Evolutionary conservation across 1,140 invertebrate genomes (phyloP), one percentile per base, ranked within the genome.

Genomic region (Heliothis subflexa): DNA sequence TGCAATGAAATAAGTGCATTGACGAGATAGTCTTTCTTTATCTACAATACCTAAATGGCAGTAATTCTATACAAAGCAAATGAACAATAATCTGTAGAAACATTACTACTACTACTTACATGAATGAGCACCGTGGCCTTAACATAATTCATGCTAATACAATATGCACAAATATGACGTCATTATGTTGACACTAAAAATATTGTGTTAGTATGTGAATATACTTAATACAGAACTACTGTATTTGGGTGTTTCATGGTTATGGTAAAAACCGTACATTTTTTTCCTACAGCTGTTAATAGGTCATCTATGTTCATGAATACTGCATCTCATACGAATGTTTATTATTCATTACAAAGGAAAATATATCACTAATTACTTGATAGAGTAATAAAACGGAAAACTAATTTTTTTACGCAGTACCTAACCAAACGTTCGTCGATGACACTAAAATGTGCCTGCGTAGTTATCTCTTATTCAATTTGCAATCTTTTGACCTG

Each of bases 121-220:
- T 50, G 16, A 68, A 68, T 50, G 47, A 68, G 18, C 18, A 14
- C 45, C 45, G 13, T 28, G 45, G 64, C 64, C 64, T 68, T 68
- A 68, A 68, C 64, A 68, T 68, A 68, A 68, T 68, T 68, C 64
- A 68, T 50, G 47, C 18, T 49, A n/a, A 40, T 40, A 68, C 21
- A 12, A 49, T 7, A 45, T 64, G 61, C 61, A 64, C 40, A 64
- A 28, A 16, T 13, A 14, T 62, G 59, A 62, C 40, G 61, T 64
- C 33, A 64, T 4, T 33, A 18, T 64, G n/a, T 64, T 45, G 61
- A 64, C 33, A 18, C 61, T 64, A 47, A 64, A 33, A 45, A 64
- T 64, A 18, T 62, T 64, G 16, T 40, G 45, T 11, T 18, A 45
- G 40, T 18, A 10, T 10, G 16, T 9, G n/a, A 18, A 18, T 33